phyloP scores from a whole-genome alignment of 2,113 vertebrate genomes.

The Hemichromis elongatus region DNA sequence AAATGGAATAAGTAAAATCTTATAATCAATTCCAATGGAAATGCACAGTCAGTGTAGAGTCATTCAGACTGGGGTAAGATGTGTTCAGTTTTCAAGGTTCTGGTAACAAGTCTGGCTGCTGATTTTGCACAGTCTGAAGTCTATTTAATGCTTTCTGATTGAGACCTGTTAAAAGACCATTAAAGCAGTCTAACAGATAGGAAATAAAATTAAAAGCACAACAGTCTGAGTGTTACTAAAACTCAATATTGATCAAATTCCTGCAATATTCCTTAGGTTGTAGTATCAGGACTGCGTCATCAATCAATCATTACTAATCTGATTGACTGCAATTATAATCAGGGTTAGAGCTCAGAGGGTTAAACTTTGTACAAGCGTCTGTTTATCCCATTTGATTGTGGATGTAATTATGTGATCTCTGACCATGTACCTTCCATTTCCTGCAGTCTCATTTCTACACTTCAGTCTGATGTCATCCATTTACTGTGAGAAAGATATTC shows the following conservation, averaged over 20 bases:
- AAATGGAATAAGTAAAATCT: not conserved
- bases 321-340: not conserved
- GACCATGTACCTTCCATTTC: not conserved
- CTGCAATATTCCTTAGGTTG: not conserved
- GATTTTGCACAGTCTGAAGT: not conserved
- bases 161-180: not conserved
- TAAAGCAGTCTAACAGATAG: not conserved
- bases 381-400: not conserved
- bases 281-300: not conserved
- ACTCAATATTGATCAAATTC: not conserved
- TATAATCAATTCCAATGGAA: not conserved
- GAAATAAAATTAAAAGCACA: not conserved
- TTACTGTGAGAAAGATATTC: not conserved
- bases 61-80: not conserved
- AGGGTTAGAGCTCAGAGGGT: not conserved
- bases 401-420: not conserved
- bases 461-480: conserved; percentile 8
- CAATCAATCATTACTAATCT: not conserved
- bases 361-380: not conserved
- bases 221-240: not conserved
- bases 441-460: not conserved
- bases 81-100: not conserved
- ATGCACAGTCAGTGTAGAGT: not conserved
- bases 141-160: not conserved
- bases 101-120: not conserved